Evolutionary conservation across 2,113 vertebrate species (phyloP), one percentile per base, ranked within the genome.

Genomic region (Ochotona princeps): DNA sequence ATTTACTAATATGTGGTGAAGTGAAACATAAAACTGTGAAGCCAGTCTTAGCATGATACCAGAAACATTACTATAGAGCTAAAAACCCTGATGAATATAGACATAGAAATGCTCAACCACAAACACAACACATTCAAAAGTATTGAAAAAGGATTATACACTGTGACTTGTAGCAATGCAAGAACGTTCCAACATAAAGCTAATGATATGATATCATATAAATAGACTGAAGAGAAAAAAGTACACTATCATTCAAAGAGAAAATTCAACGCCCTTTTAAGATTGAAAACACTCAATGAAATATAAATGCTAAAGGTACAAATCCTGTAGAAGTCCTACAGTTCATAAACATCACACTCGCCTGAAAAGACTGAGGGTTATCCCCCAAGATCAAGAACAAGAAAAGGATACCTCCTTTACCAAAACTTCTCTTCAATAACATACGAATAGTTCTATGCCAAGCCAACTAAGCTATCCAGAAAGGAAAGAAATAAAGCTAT

Each of bases 251-350:
- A 84, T 30, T 14, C 82, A 11, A 72, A 30, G 49, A 67, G 32
- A 66, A 86, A 88, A 94, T 92, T 86, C 49, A 87, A 67, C 13
- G 83, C 23, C 26, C 26, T 92, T 76, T 94, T 9, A 61, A 32
- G 54, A 44, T 28, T 28, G 74, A 79, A 60, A 95, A 83, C 12
- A 60, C 12, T 92, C 30, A 54, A 61, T 17, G 93, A 93, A 88
- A 17, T 20, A 84, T 20, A 78, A 65, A 70, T n/a, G 15, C 79
- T 49, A 54, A 87, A 80, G 5, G 30, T 44, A 44, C 38, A 44
- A 11, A 28, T 84, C 49, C 89, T 72, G 49, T 47, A 87, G 76
- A 84, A 90, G 70, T 35, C 10, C 23, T 23, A 89, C 7, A 84
- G 23, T 5, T 38, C 54, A 57, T 44, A 44, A 89, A 35, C 10